phyloP scores from a whole-genome alignment of 23 tunicate species.

The Oikopleura vanhoeffeni region DNA sequence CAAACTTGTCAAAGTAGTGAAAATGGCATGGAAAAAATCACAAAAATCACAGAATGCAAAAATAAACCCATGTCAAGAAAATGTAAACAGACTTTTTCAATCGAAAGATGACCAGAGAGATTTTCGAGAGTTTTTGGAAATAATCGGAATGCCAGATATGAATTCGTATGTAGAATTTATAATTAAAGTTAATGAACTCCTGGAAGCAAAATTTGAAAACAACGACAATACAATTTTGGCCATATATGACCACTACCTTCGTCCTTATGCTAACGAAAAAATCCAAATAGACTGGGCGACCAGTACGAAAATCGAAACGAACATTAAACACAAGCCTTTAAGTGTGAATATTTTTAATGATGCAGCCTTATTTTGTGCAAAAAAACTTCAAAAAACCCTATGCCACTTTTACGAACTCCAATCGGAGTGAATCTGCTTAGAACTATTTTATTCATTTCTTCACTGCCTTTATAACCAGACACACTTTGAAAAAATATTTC shows the following conservation, averaged over 20 bases:
- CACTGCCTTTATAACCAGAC: too few relatives aligned
- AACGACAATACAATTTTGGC: background rate
- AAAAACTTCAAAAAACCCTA: background rate
- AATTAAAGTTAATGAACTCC: background rate
- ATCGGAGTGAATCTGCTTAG: too few relatives aligned
- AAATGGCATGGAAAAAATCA: background rate
- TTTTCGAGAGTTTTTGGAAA: slow-evolving; percentile 1
- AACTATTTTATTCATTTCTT: too few relatives aligned
- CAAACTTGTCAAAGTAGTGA: background rate
- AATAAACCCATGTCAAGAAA: background rate
- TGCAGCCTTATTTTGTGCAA: background rate
- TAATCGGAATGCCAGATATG: slow-evolving; percentile 4
- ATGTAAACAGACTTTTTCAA: background rate
- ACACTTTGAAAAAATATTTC: too few relatives aligned
- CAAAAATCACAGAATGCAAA: background rate
- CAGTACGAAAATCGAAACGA: background rate
- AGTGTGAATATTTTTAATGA: background rate
- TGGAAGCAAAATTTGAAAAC: background rate
- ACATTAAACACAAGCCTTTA: background rate
- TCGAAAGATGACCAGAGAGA: slow-evolving; percentile 15
- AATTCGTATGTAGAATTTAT: background rate
- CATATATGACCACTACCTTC: background rate
- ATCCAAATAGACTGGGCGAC: background rate
- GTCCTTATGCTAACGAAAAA: background rate
- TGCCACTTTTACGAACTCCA: background rate